Percentiles rank a stretch among this genome's conserved stretches.
phyloP scores from a whole-genome alignment of 2,797 vertebrate species.

The Galaxias olidus region DNA sequence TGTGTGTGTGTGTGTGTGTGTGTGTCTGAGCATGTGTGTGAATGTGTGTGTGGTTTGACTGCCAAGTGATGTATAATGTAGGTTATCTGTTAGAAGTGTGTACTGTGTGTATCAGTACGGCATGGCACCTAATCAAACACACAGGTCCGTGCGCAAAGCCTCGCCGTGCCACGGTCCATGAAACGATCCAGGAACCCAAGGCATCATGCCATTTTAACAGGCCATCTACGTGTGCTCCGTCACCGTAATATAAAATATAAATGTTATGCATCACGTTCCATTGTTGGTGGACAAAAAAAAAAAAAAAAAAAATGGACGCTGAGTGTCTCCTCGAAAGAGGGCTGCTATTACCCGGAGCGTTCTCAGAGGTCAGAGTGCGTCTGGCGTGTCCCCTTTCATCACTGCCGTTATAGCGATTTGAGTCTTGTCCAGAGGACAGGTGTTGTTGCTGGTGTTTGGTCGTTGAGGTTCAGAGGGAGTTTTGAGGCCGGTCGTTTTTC shows the following conservation, averaged over 20 bases:
- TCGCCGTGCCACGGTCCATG: conserved; percentile 27
- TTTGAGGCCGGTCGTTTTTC: conserved; percentile 32
- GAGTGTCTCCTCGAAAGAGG: conserved; percentile 19
- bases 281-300: conserved; percentile 48
- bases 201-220: conserved; percentile 53
- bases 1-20: conserved; percentile 21
- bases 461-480: conserved; percentile 32
- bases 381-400: conserved; percentile 39
- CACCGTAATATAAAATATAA: conserved; percentile 65
- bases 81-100: too few species aligned
- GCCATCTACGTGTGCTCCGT: conserved; percentile 58
- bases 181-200: conserved; percentile 31
- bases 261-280: conserved; percentile 41
- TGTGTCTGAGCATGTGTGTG: neutral
- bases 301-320: neutral
- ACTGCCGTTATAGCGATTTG: conserved; percentile 45
- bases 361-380: conserved; percentile 35
- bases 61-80: too few species aligned
- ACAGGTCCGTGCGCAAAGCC: too few species aligned
- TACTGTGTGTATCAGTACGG: too few species aligned
- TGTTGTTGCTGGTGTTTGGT: conserved; percentile 38
- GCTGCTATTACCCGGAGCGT: conserved; percentile 25
- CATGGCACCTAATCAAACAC: too few species aligned
- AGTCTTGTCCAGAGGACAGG: conserved; percentile 27
- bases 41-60: too few species aligned